phyloP scores from a whole-genome alignment of 2,113 vertebrate species.

The Mungos mungo region DNA sequence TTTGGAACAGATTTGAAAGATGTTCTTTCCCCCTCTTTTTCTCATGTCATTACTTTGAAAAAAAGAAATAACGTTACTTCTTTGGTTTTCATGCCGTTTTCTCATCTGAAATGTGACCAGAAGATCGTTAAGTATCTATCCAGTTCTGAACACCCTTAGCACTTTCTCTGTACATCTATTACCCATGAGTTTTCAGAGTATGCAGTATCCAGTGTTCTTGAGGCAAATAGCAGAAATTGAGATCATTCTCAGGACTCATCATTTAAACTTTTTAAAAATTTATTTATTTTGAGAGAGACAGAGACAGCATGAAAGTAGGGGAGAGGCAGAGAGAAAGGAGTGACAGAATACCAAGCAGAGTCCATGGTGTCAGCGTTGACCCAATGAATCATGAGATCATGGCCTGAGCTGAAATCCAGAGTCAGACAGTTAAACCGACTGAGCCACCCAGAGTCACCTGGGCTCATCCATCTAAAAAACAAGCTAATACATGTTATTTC shows the following conservation, averaged over 20 bases:
- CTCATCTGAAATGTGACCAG: conserved; percentile 1
- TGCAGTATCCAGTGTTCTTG: not conserved
- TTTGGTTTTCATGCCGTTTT: not conserved
- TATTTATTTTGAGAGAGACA: not conserved
- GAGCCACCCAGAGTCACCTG: not conserved
- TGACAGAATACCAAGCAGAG: not conserved
- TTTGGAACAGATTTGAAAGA: not conserved
- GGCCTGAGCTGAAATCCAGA: not conserved
- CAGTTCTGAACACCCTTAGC: not conserved
- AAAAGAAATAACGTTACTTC: not conserved
- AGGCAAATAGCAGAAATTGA: not conserved
- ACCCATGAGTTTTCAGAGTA: not conserved
- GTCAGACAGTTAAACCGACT: not conserved
- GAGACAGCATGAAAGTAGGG: not conserved
- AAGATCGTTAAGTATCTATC: not conserved
- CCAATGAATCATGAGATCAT: not conserved
- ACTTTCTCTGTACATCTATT: not conserved
- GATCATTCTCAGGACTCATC: not conserved
- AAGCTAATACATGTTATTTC: not conserved
- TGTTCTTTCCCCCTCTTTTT: not conserved
- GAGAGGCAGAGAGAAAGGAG: not conserved
- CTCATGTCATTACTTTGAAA: not conserved
- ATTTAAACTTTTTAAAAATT: not conserved
- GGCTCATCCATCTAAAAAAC: not conserved
- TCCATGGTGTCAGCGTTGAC: not conserved